Evolutionary conservation across 2,888 invertebrate species (phyloP).

Genomic region (Apodemia mormo): DNA sequence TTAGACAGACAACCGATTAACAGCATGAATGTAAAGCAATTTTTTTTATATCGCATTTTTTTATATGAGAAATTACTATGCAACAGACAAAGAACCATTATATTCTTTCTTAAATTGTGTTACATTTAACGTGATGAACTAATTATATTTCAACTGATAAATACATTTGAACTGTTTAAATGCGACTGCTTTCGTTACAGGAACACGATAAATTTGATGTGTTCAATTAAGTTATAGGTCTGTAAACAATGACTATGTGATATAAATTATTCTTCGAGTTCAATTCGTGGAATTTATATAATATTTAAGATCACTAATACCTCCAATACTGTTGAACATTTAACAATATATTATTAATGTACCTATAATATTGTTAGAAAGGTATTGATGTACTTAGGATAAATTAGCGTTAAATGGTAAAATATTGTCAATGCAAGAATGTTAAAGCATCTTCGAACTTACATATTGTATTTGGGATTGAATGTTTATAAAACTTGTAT

Average conservation of each 20-base stretch:
- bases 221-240: not conserved
- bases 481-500: constrained; percentile 17
- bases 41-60: too few relatives aligned
- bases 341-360: not conserved
- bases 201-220: constrained; percentile 8
- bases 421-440: not conserved
- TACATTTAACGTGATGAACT: too few relatives aligned
- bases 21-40: too few relatives aligned
- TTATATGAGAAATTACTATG: too few relatives aligned
- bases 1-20: too few relatives aligned
- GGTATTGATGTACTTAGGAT: constrained; percentile 9
- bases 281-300: constrained; percentile 10
- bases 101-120: too few relatives aligned
- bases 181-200: not conserved
- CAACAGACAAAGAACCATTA: too few relatives aligned
- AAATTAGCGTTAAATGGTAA: not conserved
- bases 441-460: not conserved
- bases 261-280: constrained; percentile 10
- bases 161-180: not conserved
- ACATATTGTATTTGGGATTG: not conserved
- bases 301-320: constrained; percentile 8
- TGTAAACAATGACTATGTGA: constrained; percentile 14
- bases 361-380: constrained; percentile 5
- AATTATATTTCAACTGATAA: too few relatives aligned
- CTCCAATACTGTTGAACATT: constrained; percentile 12